Evolutionary conservation across 2,888 invertebrate genomes (phyloP), one percentile per base, ranked within the genome.

Genomic region (Eudemis profundana): DNA sequence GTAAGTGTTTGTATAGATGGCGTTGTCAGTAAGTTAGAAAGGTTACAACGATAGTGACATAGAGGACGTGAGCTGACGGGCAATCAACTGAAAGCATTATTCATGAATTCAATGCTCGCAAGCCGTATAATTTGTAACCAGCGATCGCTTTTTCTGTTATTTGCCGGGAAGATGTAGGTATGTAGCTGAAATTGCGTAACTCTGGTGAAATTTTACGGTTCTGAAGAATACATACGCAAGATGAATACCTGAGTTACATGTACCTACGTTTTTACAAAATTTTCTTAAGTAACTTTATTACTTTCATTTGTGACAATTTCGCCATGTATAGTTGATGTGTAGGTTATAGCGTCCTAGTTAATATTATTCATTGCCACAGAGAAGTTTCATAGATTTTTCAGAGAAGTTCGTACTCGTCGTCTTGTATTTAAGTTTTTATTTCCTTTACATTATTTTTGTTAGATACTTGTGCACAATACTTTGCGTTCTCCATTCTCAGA

Each of bases 31-130:
- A 27, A 27, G 3, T 33, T 33, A n/a, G 0, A 33, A 33, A 33
- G 29, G 23, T 44, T 51, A 33, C 21, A 3, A n/a, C 1, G 4
- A 14, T 23, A 12, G 4, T 3, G 5, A 4, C 2, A 27, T 27
- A 51, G 64, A 59, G 21, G 50, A 50, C 57, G 50, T 27, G 33
- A 36, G 36, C 19, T 0, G 19, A 4, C 4, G 36, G 36, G 36
- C 50, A 64, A 64, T 64, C 64, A 64, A 64, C 57, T 64, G 64
- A 64, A 64, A 64, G 64, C 57, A 64, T 64, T 59, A 51, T 64
- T 64, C 57, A 59, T 64, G 57, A 46, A 56, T 56, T 56, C 42
- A 59, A 38, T 57, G 50, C 64, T 64, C 23, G 57, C 57, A 27
- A 50, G 44, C 64, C 36, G 64, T 51, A 64, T 64, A 64, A 57